Percentiles rank a stretch among this genome's conserved stretches.
phyloP scores from a whole-genome alignment of 2,797 vertebrate genomes.

The Nyctalus aviator region DNA sequence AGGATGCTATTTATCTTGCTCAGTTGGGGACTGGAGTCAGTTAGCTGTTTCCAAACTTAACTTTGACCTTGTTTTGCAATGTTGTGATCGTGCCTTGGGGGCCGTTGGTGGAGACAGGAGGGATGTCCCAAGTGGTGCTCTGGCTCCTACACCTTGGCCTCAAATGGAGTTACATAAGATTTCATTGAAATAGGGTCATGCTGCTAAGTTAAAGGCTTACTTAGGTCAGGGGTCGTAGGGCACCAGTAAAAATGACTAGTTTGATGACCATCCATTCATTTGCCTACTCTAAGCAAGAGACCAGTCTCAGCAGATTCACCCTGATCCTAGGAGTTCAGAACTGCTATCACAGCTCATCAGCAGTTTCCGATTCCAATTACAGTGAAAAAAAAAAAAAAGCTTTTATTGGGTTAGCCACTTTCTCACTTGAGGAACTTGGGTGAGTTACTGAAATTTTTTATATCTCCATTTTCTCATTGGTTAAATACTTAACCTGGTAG shows the following conservation, averaged over 20 bases:
- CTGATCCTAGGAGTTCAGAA: neutral
- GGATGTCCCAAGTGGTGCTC: neutral
- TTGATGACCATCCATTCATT: neutral
- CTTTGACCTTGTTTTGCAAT: neutral
- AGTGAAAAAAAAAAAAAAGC: neutral
- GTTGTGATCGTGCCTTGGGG: neutral
- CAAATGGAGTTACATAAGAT: neutral
- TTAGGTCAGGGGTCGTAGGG: no score
- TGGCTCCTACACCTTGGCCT: neutral
- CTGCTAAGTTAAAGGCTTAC: neutral
- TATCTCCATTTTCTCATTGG: neutral
- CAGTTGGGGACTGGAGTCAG: neutral
- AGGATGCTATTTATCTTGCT: neutral
- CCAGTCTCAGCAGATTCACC: neutral
- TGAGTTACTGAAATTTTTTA: neutral
- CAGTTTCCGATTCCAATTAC: neutral
- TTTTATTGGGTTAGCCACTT: neutral
- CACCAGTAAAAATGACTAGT: neutral
- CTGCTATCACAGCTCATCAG: neutral
- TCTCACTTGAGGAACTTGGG: neutral
- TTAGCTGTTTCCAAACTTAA: slow-evolving; percentile 1
- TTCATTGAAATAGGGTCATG: neutral
- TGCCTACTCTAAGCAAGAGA: neutral
- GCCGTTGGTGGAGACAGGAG: neutral
- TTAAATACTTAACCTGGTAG: neutral